Conservation (phyloP, 2,797 vertebrate genomes). For the Nyctalus aviator region DNA sequence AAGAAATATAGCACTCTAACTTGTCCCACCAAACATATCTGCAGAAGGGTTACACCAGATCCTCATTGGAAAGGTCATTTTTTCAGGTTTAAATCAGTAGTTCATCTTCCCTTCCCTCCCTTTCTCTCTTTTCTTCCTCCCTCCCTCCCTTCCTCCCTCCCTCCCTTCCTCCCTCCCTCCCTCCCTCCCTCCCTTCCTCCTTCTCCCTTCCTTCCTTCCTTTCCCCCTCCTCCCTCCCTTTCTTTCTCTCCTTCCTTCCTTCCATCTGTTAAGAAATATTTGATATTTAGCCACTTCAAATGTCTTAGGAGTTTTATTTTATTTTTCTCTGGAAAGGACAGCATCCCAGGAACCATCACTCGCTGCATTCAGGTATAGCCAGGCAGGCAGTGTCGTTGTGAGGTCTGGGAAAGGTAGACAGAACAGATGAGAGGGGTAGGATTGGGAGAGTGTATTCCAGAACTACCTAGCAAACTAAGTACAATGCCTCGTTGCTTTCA, state of each 20-base stretch:
- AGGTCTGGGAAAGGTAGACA: background rate
- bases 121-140: too few species aligned
- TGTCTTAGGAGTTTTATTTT: background rate
- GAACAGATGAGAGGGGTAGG: background rate
- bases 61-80: slow-evolving; percentile 25
- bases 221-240: too few species aligned
- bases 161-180: accelerated
- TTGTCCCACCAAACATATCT: background rate
- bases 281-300: background rate
- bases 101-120: background rate
- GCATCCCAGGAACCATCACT: background rate
- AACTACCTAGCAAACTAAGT: background rate
- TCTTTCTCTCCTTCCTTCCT: background rate
- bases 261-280: background rate
- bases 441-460: background rate
- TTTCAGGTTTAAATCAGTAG: background rate
- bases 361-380: background rate
- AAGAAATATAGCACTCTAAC: slow-evolving; percentile 2
- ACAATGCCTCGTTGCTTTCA: background rate
- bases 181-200: too few species aligned
- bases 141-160: accelerated
- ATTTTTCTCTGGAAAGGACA: background rate
- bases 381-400: background rate
- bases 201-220: background rate
- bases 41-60: background rate